Percentiles rank a stretch among this genome's conserved stretches.
phyloP scores from a whole-genome alignment of 2,113 vertebrate species.

The Rhinolophus sinicus region DNA sequence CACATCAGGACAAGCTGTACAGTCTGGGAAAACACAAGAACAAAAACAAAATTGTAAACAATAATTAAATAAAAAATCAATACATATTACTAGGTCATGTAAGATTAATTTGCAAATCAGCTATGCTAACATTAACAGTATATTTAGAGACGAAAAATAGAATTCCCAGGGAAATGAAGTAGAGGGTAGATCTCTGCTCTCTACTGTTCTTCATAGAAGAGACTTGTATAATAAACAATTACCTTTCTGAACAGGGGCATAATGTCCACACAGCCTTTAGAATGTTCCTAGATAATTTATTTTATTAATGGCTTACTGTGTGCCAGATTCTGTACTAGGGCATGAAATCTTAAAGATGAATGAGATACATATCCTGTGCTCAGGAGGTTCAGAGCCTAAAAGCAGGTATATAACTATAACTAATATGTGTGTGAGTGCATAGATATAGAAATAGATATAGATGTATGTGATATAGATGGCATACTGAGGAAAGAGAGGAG shows the following conservation, averaged over 20 bases:
- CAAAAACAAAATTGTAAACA: conserved; percentile 2
- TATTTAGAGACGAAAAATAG: background rate
- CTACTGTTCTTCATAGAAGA: background rate
- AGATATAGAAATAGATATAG: background rate
- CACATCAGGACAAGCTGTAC: background rate
- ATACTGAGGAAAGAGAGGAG: background rate
- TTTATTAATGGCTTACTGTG: background rate
- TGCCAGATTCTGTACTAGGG: background rate
- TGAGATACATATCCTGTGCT: background rate
- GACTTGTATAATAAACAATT: background rate
- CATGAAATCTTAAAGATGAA: background rate
- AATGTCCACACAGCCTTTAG: background rate
- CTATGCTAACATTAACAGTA: background rate
- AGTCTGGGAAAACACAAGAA: background rate
- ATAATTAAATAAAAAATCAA: background rate
- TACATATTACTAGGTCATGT: background rate
- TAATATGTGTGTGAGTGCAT: background rate
- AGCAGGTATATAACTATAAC: background rate
- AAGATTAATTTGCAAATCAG: conserved; percentile 43
- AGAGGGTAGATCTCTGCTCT: background rate
- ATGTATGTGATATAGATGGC: background rate
- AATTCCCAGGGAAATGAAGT: background rate
- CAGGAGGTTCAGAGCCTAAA: background rate
- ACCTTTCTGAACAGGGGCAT: background rate
- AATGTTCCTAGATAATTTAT: background rate